A percentile compares a stretch with the other conserved stretches of the same genome.
Conservation (phyloP, 2,888 invertebrate genomes). For the Harpagoxenus sublaevis region DNA sequence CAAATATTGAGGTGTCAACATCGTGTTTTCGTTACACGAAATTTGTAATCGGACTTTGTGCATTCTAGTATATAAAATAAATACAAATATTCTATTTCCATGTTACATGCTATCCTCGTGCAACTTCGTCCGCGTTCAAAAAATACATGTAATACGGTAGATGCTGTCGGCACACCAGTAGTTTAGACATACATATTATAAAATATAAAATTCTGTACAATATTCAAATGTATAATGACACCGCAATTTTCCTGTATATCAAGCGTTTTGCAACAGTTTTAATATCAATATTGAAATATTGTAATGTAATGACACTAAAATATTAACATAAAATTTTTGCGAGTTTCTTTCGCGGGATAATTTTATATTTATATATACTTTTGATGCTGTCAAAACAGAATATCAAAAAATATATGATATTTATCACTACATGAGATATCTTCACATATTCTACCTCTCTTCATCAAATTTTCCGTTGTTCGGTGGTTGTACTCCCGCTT, state of each 20-base stretch:
- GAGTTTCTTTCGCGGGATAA: background rate
- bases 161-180: background rate
- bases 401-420: background rate
- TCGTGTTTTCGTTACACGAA: background rate
- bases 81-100: slow-evolving; percentile 47
- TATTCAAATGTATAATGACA: slow-evolving; percentile 10
- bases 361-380: background rate
- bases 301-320: background rate
- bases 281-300: slow-evolving; percentile 20
- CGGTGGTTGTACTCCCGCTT: background rate
- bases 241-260: background rate
- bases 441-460: background rate
- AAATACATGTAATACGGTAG: slow-evolving; percentile 22
- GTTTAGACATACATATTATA: slow-evolving; percentile 1
- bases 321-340: background rate
- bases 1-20: background rate
- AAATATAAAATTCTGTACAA: slow-evolving; percentile 24
- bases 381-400: background rate
- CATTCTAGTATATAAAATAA: slow-evolving; percentile 29
- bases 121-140: slow-evolving; percentile 12
- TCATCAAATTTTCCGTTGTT: background rate
- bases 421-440: background rate
- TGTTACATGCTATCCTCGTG: slow-evolving; percentile 37
- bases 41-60: background rate
- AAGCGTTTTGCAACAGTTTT: background rate